Percentiles rank a stretch among this genome's conserved stretches.
phyloP scores from a whole-genome alignment of 1,140 invertebrate genomes.

The Ptiloglossa arizonensis region DNA sequence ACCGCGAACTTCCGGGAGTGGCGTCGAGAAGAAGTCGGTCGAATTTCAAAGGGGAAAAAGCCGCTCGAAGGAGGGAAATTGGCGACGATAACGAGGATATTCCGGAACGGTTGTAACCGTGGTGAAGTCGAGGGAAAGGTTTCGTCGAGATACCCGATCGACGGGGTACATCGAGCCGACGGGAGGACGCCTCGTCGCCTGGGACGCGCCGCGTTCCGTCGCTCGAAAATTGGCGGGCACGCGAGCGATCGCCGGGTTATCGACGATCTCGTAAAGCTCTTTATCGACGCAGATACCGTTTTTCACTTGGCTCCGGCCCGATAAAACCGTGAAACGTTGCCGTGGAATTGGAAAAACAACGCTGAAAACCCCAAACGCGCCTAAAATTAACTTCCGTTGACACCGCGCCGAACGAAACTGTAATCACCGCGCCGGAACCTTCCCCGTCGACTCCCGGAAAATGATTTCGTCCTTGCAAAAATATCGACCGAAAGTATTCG shows the following conservation, averaged over 20 bases:
- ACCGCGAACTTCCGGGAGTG: neutral
- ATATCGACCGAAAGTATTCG: too few species aligned
- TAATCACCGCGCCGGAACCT: too few species aligned
- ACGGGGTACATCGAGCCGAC: conserved; percentile 1
- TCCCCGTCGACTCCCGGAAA: too few species aligned
- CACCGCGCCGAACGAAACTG: neutral
- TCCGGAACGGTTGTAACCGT: neutral
- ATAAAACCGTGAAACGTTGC: conserved; percentile 28
- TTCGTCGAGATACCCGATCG: neutral
- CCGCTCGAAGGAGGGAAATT: neutral
- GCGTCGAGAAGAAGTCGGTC: too few species aligned
- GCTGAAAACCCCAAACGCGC: conserved; percentile 16
- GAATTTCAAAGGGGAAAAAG: neutral
- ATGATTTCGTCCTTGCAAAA: too few species aligned
- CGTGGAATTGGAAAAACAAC: conserved; percentile 30
- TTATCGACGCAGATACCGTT: conserved; percentile 48
- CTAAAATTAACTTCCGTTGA: conserved; percentile 6
- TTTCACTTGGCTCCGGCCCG: conserved; percentile 15
- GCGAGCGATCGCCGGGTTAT: conserved; percentile 47
- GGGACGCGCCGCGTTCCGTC: conserved; percentile 11
- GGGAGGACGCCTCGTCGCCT: neutral
- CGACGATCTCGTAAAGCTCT: conserved; percentile 43
- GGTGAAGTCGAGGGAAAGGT: neutral
- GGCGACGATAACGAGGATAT: neutral
- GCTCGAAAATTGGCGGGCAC: conserved; percentile 39